phyloP scores from a whole-genome alignment of 2,113 vertebrate genomes.

The Malurus cyaneus region DNA sequence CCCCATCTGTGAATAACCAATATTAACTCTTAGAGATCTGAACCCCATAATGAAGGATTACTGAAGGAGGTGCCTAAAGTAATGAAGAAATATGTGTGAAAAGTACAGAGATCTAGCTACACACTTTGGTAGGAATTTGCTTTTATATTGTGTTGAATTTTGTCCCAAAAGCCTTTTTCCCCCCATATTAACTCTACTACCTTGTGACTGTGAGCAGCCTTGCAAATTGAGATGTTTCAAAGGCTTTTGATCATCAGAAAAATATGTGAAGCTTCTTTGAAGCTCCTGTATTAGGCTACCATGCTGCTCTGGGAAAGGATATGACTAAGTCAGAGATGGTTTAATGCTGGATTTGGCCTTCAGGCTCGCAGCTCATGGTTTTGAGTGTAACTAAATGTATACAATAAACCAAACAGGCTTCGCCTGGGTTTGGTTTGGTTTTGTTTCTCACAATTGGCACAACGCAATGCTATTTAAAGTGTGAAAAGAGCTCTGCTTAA shows the following conservation, averaged over 20 bases:
- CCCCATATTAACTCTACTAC: neutral
- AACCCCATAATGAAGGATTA: neutral
- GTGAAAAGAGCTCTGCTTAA: constrained; percentile 10
- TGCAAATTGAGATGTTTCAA: neutral
- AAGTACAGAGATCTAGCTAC: neutral
- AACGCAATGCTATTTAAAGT: neutral
- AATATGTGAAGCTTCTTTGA: neutral
- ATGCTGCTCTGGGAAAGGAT: neutral
- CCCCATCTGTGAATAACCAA: neutral
- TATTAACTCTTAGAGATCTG: neutral
- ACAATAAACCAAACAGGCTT: neutral
- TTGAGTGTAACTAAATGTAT: neutral
- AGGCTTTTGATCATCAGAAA: neutral
- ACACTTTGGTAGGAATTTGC: neutral
- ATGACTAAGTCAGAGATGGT: neutral
- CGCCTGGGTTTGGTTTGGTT: fast-evolving
- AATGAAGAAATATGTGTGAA: neutral
- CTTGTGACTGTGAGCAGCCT: neutral
- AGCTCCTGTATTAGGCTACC: neutral
- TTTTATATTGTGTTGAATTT: neutral
- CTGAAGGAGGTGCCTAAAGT: neutral
- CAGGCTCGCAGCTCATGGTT: neutral
- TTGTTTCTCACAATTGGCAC: neutral
- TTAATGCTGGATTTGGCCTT: neutral
- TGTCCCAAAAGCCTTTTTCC: neutral